Evolutionary conservation across 2,888 invertebrate genomes (phyloP), one percentile per base, ranked within the genome.

Genomic region (Nycteola revayana): DNA sequence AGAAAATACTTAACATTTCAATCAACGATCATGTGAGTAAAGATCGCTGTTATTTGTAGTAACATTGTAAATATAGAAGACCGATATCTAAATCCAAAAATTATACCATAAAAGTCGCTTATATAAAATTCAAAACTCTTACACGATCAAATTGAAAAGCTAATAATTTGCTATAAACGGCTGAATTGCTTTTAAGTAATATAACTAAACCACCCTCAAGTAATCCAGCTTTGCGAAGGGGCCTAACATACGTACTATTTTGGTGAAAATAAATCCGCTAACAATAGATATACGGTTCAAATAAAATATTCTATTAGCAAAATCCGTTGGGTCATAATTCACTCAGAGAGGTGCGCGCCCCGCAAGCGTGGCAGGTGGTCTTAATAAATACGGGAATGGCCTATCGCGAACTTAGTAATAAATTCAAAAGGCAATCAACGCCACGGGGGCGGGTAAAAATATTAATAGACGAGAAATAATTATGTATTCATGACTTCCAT

Each of bases 361-460:
- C 65, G 67, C 61, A 62, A 54, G 72, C 81, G 59, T 73, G 75
- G 82, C 86, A 86, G 88, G 87, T 88, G 87, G 85, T 84, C 85
- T 80, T 86, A 84, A 88, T 88, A 88, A 88, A 87, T 88, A 85
- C 81, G 83, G 78, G 79, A 85, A 85, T 79, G 81, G 75, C 75
- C 80, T 83, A 86, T 84, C 71, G 75, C 66, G 60, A 72, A 80
- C 78, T 78, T 80, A 77, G 81, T 87, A 87, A 88, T 88, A 88
- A 87, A 88, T 88, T 87, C 88, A 88, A 81, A 82, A 88, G 85
- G 87, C 89, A 88, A 88, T 88, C 88, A 88, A 85, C 88, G 84
- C 83, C 68, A 72, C 81, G 63, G 82, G 75, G 75, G 75, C 71
- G 77, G 76, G 82, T 84, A 88, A 88, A 88, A 88, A 86, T 87